Base-by-base conservation (phyloP, 2,888 invertebrate genomes). In the Epirrhoe tristata region DNA sequence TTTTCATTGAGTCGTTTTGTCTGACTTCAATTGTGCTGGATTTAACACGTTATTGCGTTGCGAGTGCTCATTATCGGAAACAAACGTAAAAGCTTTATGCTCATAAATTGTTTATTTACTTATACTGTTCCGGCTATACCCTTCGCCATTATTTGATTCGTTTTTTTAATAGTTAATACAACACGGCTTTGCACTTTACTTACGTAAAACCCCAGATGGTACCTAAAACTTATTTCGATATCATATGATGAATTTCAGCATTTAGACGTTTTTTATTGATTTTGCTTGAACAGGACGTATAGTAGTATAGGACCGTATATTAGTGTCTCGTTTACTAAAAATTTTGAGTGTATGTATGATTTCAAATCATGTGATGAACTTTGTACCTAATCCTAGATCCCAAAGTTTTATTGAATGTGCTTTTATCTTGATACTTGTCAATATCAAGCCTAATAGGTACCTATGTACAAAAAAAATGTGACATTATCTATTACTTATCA, bases 111-210 rank as follows among this genome's bases (percentile, higher is more conserved):
- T 60, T 64, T 60, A 60, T 64, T 58, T n/a, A n/a, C n/a, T n/a
- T 58, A 64, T 54, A 53, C 48, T 63, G 63, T 67, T 63, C 46
- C 48, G 56, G 43, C 16, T 53, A 53, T 60, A 60, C 63, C 67
- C 63, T 60, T 60, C 56, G 61, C 60, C 43, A 63, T 63, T 57
- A 43, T 58, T 69, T 71, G 69, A 68, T 70, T 69, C 57, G 56
- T 66, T 66, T 66, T 69, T 72, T 65, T 66, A 67, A 53, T 57
- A 24, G 3, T 24, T n/a, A 59, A 55, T 46, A 53, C 60, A 58
- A 74, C 74, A 74, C 67, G 73, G 72, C 64, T 74, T 72, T 66
- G 68, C 67, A 72, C 73, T 73, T 73, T 67, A 63, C 50, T n/a
- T n/a, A n/a, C n/a, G n/a, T n/a, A n/a, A n/a, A n/a, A n/a, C n/a